A percentile compares a stretch with the other conserved stretches of the same genome.
Evolutionary conservation across 2,888 invertebrate species (phyloP).

Genomic region (Polyploca ridens): DNA sequence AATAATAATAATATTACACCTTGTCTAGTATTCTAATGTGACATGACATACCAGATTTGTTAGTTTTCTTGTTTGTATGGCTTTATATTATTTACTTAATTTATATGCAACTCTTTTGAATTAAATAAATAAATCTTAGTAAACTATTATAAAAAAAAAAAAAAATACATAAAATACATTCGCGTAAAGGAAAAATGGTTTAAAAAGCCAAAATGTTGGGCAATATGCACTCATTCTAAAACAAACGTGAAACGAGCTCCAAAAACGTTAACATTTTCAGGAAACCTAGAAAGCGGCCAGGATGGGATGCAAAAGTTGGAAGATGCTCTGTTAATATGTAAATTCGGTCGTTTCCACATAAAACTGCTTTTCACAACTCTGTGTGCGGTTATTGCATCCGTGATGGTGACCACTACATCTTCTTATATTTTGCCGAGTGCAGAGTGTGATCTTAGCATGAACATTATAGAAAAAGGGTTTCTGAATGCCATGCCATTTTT

Average conservation of each 20-base stretch:
- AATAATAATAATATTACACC: too few species aligned
- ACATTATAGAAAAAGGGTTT: constrained; percentile 56
- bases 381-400: constrained; percentile 45
- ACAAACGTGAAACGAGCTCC: neutral
- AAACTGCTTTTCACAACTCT: constrained; percentile 48
- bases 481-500: constrained; percentile 60
- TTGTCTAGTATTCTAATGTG: too few species aligned
- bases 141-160: too few species aligned
- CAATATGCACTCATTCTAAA: neutral
- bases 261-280: neutral
- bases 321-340: constrained; percentile 52
- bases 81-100: too few species aligned
- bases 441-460: constrained; percentile 61
- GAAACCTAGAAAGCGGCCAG: constrained; percentile 18
- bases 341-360: constrained; percentile 58
- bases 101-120: too few species aligned
- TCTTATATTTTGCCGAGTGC: constrained; percentile 60
- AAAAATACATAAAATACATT: neutral
- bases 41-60: too few species aligned
- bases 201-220: neutral
- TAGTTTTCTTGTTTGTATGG: too few species aligned
- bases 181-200: neutral
- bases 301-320: constrained; percentile 58
- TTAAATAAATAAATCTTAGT: too few species aligned
- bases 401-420: constrained; percentile 51